A percentile compares a stretch with the other conserved stretches of the same genome.
phyloP scores from a whole-genome alignment of 2,888 invertebrate species.

The Ceramica pisi region DNA sequence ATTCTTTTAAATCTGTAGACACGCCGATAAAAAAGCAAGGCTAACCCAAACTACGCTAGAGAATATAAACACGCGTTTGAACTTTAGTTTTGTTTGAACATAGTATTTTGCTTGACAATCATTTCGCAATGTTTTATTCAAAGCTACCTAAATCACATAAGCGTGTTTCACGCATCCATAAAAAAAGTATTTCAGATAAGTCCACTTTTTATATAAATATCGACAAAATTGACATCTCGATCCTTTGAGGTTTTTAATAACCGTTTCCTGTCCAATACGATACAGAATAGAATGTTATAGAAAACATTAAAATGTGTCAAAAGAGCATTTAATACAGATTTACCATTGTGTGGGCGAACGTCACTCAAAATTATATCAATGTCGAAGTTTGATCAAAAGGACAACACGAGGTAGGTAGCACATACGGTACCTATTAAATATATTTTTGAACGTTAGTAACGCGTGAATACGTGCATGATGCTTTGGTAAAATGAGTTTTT shows the following conservation, averaged over 20 bases:
- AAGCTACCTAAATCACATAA: constrained; percentile 38
- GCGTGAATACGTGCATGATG: constrained; percentile 59
- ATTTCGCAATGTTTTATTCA: constrained; percentile 19
- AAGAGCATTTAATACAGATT: constrained; percentile 88
- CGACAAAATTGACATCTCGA: constrained; percentile 67
- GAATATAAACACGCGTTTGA: neutral
- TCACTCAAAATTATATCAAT: constrained; percentile 85
- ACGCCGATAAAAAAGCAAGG: neutral
- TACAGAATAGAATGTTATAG: constrained; percentile 73
- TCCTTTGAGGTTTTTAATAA: constrained; percentile 77
- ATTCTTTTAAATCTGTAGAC: neutral
- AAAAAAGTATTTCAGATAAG: constrained; percentile 48
- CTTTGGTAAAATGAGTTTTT: neutral
- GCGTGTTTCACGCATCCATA: constrained; percentile 48
- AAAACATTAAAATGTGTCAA: constrained; percentile 79
- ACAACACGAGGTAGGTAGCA: constrained; percentile 63
- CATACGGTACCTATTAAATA: constrained; percentile 61
- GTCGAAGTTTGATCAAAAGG: constrained; percentile 72
- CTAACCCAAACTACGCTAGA: neutral
- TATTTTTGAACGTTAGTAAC: constrained; percentile 57
- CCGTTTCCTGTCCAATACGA: constrained; percentile 82
- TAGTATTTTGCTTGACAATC: neutral
- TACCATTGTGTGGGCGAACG: constrained; percentile 85
- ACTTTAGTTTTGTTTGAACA: constrained; percentile 11
- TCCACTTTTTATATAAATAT: constrained; percentile 56